These are phyloP conservation scores for Athalia cordata DNA, from an alignment of 2,888 invertebrate genomes.

Conservation along the genomic window DNA sequence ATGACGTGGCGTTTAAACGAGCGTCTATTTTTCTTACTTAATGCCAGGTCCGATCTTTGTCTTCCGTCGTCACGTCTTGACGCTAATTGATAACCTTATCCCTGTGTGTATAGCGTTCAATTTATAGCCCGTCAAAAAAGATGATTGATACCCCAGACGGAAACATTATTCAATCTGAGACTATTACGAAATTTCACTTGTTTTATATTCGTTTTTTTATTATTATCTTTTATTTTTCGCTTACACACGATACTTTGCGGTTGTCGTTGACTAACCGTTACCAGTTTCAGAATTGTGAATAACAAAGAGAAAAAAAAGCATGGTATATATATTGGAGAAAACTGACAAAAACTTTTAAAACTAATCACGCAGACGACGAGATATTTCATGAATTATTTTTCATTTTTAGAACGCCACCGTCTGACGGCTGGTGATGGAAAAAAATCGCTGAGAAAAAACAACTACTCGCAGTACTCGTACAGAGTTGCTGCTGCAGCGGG, in stretches of 20 bases:
- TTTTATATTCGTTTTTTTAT: neutral
- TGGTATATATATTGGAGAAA: neutral
- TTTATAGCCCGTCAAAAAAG: conserved; percentile 41
- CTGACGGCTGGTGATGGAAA: conserved; percentile 62
- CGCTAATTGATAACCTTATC: conserved; percentile 42
- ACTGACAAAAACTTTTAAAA: conserved; percentile 17
- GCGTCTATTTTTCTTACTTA: neutral
- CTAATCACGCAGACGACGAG: conserved; percentile 28
- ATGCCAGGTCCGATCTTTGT: conserved; percentile 31
- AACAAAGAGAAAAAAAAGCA: conserved; percentile 20
- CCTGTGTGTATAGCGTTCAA: conserved; percentile 39
- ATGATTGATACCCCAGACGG: conserved; percentile 33
- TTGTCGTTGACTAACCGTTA: conserved; percentile 32
- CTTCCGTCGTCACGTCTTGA: conserved; percentile 31
- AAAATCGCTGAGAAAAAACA: neutral
- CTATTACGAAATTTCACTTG: conserved; percentile 20
- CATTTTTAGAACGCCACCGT: conserved; percentile 63
- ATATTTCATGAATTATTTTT: conserved; percentile 38
- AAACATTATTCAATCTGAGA: conserved; percentile 44
- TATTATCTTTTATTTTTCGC: neutral
- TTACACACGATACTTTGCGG: conserved; percentile 9
- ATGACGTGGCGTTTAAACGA: neutral
- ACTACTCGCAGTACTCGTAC: too few relatives aligned
- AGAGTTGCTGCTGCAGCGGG: too few relatives aligned
- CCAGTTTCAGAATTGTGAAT: conserved; percentile 6